A percentile compares a stretch with the other conserved stretches of the same genome.
Evolutionary conservation across 2,888 invertebrate species (phyloP).

Genomic region (Protonemura montana): DNA sequence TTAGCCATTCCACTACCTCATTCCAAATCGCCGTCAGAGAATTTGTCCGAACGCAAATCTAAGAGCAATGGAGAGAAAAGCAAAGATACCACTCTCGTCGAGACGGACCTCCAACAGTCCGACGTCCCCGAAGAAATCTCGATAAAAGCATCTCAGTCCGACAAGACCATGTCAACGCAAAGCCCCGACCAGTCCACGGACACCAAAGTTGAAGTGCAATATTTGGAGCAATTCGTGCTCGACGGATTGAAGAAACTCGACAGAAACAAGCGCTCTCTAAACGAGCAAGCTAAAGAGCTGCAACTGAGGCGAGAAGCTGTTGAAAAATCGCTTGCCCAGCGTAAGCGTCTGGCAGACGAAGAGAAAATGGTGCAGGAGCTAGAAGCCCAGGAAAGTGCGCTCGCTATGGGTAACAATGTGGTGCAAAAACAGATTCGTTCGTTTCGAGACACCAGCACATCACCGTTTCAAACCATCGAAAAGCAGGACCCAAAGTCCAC

Average conservation of each 20-base stretch:
- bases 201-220: background rate
- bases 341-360: conserved; percentile 22
- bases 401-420: background rate
- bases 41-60: background rate
- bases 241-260: conserved; percentile 41
- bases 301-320: conserved; percentile 9
- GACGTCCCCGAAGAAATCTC: conserved; percentile 38
- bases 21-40: background rate
- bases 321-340: conserved; percentile 16
- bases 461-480: conserved; percentile 32
- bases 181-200: conserved; percentile 24
- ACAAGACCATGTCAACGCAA: background rate
- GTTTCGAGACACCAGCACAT: conserved; percentile 41
- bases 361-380: background rate
- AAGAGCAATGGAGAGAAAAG: background rate
- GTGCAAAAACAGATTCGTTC: background rate
- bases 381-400: conserved; percentile 2
- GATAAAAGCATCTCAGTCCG: background rate
- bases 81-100: background rate
- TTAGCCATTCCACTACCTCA: background rate
- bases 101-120: conserved; percentile 20
- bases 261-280: conserved; percentile 38
- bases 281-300: conserved; percentile 19
- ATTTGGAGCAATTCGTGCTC: conserved; percentile 33
- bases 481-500: background rate